A percentile compares a stretch with the other conserved stretches of the same genome.
phyloP scores from a whole-genome alignment of 2,113 vertebrate genomes.

The Echinops telfairi region DNA sequence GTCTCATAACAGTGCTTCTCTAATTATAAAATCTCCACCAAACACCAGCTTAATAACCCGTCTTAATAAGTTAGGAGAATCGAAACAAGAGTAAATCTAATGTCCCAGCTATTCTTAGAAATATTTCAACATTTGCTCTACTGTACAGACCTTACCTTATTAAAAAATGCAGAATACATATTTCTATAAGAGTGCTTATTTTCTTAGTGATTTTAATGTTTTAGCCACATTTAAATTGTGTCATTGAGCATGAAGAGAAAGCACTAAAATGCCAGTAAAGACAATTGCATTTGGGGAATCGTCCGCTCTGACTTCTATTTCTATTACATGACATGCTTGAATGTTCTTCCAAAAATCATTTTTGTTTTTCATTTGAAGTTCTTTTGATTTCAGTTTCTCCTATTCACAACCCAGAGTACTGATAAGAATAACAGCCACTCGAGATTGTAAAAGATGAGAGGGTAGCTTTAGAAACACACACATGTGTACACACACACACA shows the following conservation, averaged over 20 bases:
- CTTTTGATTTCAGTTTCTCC: background rate
- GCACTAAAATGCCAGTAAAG: background rate
- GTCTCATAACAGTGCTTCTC: background rate
- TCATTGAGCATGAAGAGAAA: background rate
- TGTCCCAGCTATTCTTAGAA: background rate
- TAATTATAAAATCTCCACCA: background rate
- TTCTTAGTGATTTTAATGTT: background rate
- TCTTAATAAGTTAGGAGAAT: conserved; percentile 20
- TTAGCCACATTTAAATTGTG: background rate
- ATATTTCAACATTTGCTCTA: background rate
- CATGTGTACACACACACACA: background rate
- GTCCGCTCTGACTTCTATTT: conserved; percentile 1
- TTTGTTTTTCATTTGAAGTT: background rate
- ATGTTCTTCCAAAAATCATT: background rate
- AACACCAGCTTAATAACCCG: background rate
- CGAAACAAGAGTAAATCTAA: background rate
- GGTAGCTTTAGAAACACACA: background rate
- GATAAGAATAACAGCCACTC: background rate
- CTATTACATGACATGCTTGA: conserved; percentile 23
- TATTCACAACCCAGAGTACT: background rate
- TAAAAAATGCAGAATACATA: background rate
- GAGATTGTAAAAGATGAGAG: background rate
- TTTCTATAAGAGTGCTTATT: background rate
- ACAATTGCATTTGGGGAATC: background rate
- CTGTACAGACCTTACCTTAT: background rate